Base-by-base conservation (phyloP, 2,797 vertebrate genomes). In the Paramormyrops hopkinsi region DNA sequence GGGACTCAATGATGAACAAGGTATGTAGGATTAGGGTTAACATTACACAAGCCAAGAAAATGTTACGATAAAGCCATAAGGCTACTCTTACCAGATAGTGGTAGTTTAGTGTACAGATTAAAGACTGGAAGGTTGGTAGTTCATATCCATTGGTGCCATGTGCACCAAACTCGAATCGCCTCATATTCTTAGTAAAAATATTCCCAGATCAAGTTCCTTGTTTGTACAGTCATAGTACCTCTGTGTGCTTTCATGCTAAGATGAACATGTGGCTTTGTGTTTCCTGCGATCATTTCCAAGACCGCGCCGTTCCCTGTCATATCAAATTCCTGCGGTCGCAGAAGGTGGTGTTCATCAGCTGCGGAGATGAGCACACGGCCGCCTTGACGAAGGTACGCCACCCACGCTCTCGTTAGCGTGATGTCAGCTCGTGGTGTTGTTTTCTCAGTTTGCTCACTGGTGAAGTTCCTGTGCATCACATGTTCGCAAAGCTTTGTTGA, bases 301-400 rank as follows among this genome's bases (percentile, higher is more conserved):
- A 98, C 92, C 97, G 98, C 14, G 97, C 97, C 22, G 97, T 98
- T 46, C 98, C 98, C 0, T 99, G 98, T 91, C 98, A 99, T 2
- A 98, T 99, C 93, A 99, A 99, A 92, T 97, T 98, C 92, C 92
- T 99, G 92, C 94, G 98, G 86, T 97, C 96, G 54, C 98, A 99
- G 91, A 99, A 99, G 92, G 97, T 99, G 14, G 98, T 99, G 91
- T 98, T 98, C 92, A 98, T 99, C 93, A 98, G 97, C 93, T 99
- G 98, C 93, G 98, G 98, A 90, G 97, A 97, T 84, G 97, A 99
- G 33, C 98, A 99, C 89, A 99, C 98, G 0, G 98, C 98, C 59
- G 97, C 98, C 22, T 95, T 99, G 89, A 99, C 98, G 87, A 99
- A 99, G 97, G 98, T 99, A 96, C 91, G 85, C 50, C 33, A 41